Conservation (phyloP, 92 coral and sea anemone species). For the Epizoanthus stellaris region DNA sequence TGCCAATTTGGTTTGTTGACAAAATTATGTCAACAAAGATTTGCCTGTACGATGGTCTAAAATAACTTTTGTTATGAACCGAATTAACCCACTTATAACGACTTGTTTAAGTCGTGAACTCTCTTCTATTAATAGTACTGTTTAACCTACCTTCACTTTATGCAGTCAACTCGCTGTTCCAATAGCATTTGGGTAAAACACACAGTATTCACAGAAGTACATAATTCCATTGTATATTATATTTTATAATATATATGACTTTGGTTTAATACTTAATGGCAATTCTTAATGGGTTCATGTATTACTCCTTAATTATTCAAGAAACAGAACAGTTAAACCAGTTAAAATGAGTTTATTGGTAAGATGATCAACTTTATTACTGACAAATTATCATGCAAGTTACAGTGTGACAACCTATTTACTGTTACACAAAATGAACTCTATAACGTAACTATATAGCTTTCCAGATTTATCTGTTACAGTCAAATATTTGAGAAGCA, state of each 20-base stretch:
- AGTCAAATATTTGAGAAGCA: not conserved
- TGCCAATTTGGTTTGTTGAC: too few relatives aligned
- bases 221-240: not conserved
- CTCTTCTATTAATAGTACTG: not conserved
- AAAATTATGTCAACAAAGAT: too few relatives aligned
- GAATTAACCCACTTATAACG: too few relatives aligned
- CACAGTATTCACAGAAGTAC: not conserved
- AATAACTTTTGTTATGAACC: too few relatives aligned
- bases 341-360: not conserved
- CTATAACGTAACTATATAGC: not conserved
- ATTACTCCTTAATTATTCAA: not conserved
- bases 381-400: not conserved
- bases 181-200: not conserved
- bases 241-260: too few relatives aligned
- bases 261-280: too few relatives aligned
- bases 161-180: not conserved
- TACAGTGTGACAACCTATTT: not conserved
- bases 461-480: not conserved
- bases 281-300: not conserved
- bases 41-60: too few relatives aligned
- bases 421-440: not conserved
- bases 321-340: conserved; percentile 8
- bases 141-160: conserved; percentile 14
- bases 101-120: too few relatives aligned
- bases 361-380: not conserved